phyloP scores from a whole-genome alignment of 2,113 vertebrate genomes.

The Malurus cyaneus region DNA sequence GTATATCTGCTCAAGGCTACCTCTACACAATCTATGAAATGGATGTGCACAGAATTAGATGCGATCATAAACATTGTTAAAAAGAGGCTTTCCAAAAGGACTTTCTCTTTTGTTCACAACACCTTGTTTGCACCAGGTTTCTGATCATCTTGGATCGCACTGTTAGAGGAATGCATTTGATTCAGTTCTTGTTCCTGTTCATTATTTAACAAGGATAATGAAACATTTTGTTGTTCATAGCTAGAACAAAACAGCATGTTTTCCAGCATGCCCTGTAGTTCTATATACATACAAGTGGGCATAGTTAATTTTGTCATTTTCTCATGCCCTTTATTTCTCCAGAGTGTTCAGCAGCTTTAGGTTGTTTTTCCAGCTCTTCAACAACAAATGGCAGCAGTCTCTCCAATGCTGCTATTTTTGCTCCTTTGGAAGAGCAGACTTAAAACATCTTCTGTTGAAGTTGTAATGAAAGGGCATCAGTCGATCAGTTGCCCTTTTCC shows the following conservation, averaged over 20 bases:
- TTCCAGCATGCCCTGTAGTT: neutral
- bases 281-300: neutral
- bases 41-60: neutral
- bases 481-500: neutral
- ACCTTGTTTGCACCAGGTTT: neutral
- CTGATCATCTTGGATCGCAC: neutral
- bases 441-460: neutral
- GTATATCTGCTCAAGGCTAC: neutral
- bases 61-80: neutral
- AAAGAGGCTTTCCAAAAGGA: neutral
- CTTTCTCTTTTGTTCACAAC: neutral
- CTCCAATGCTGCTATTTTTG: neutral
- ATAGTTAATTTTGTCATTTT: neutral
- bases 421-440: neutral
- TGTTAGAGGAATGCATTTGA: neutral
- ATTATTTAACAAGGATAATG: neutral
- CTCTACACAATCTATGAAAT: neutral
- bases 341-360: neutral
- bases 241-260: neutral
- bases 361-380: neutral
- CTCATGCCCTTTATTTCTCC: neutral
- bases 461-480: neutral
- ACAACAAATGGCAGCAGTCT: neutral
- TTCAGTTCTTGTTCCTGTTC: neutral
- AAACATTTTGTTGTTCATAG: neutral